Percentiles rank a stretch among this genome's conserved stretches.
These are phyloP conservation scores for Hofmannophila pseudospretella DNA, from an alignment of 2,888 invertebrate genomes.

Conservation along the genomic window DNA sequence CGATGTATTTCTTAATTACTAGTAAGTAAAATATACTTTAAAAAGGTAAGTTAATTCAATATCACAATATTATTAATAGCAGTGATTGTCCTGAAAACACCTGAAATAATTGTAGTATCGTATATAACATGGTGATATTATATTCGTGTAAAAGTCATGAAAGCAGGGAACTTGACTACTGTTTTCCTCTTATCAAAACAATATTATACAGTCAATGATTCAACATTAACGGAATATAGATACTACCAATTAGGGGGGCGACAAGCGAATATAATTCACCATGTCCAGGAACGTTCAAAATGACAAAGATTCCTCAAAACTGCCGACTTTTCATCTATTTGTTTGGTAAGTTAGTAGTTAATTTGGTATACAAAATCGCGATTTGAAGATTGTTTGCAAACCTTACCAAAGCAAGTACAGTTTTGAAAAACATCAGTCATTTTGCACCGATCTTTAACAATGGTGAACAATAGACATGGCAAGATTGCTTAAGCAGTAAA, in stretches of 20 bases:
- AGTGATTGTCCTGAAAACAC: constrained; percentile 9
- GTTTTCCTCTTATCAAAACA: neutral
- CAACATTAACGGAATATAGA: neutral
- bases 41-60: constrained; percentile 21
- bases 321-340: no score
- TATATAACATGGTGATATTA: neutral
- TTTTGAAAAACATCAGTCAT: neutral
- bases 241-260: no score
- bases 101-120: constrained; percentile 4
- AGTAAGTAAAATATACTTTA: constrained; percentile 16
- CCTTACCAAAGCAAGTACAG: no score
- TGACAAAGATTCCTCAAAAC: no score
- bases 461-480: constrained; percentile 10
- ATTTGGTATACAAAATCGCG: no score
- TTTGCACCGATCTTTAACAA: neutral
- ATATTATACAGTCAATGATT: neutral
- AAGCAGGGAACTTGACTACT: no score
- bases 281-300: no score
- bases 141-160: no score
- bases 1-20: constrained; percentile 28
- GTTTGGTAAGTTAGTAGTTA: no score
- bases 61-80: constrained; percentile 7
- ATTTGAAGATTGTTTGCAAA: no score
- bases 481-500: constrained; percentile 39
- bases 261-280: no score